These are phyloP conservation scores for Holocentrus rufus DNA, from an alignment of 2,797 vertebrate genomes.

Conservation along the genomic window DNA sequence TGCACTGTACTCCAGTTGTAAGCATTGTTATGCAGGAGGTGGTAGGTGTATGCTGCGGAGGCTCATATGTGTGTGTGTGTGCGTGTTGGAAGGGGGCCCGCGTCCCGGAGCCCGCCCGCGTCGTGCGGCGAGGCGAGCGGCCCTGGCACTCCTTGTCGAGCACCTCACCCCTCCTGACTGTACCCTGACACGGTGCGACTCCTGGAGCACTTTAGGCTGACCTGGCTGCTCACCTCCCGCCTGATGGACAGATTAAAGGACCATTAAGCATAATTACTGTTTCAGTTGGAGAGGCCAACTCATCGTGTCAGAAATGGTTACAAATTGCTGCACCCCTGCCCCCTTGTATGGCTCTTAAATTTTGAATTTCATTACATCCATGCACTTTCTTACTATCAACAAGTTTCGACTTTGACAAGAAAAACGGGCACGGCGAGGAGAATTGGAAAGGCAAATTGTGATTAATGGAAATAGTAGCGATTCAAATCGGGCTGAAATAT, in stretches of 20 bases:
- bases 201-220: conserved; percentile 81
- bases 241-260: conserved; percentile 85
- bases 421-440: conserved; percentile 15
- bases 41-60: conserved; percentile 47
- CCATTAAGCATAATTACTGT: conserved; percentile 86
- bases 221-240: conserved; percentile 76
- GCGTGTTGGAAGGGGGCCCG: conserved; percentile 52
- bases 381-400: conserved; percentile 58
- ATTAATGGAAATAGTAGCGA: conserved; percentile 16
- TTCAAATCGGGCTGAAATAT: not conserved
- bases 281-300: conserved; percentile 80
- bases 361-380: conserved; percentile 70
- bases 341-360: conserved; percentile 61
- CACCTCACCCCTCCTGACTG: conserved; percentile 71
- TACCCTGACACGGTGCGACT: conserved; percentile 73
- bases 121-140: conserved; percentile 51
- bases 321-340: conserved; percentile 76
- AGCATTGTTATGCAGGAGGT: conserved; percentile 49
- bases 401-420: conserved; percentile 54
- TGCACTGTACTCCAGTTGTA: conserved; percentile 25
- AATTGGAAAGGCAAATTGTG: conserved; percentile 23
- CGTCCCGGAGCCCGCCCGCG: conserved; percentile 41
- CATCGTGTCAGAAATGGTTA: conserved; percentile 79
- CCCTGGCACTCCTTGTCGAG: conserved; percentile 58
- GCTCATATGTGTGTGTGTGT: conserved; percentile 44